phyloP scores from a whole-genome alignment of 2,113 vertebrate genomes.

The Pseudopipra pipra region DNA sequence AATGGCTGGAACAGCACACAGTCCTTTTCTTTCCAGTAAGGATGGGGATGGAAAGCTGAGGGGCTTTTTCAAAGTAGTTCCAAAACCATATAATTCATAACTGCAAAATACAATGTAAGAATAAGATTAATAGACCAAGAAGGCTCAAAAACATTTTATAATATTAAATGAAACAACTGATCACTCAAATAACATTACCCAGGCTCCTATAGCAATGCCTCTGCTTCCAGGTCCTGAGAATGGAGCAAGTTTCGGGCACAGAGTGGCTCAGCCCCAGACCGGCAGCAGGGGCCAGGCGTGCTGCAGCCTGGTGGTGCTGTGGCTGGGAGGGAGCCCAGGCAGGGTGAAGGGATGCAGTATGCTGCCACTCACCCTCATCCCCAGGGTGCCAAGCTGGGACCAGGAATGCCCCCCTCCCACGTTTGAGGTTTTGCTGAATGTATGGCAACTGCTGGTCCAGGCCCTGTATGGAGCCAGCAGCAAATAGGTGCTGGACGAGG shows the following conservation, averaged over 20 bases:
- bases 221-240: not conserved
- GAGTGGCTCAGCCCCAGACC: not conserved
- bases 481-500: not conserved
- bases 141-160: not conserved
- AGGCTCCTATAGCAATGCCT: not conserved
- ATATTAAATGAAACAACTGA: not conserved
- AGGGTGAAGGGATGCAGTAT: not conserved
- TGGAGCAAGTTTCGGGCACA: fast-evolving
- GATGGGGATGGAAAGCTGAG: not conserved
- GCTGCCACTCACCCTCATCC: not conserved
- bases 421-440: not conserved
- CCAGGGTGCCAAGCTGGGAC: not conserved
- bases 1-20: not conserved
- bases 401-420: fast-evolving
- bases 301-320: not conserved
- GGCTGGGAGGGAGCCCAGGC: not conserved
- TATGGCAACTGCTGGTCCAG: not conserved
- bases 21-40: not conserved
- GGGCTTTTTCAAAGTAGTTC: not conserved
- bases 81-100: not conserved
- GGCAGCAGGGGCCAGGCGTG: fast-evolving
- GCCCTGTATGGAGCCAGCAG: fast-evolving
- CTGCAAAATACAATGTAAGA: not conserved
- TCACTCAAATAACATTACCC: not conserved
- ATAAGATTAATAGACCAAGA: not conserved